Base-by-base conservation (phyloP, 2,797 vertebrate genomes). In the Falco naumanni region DNA sequence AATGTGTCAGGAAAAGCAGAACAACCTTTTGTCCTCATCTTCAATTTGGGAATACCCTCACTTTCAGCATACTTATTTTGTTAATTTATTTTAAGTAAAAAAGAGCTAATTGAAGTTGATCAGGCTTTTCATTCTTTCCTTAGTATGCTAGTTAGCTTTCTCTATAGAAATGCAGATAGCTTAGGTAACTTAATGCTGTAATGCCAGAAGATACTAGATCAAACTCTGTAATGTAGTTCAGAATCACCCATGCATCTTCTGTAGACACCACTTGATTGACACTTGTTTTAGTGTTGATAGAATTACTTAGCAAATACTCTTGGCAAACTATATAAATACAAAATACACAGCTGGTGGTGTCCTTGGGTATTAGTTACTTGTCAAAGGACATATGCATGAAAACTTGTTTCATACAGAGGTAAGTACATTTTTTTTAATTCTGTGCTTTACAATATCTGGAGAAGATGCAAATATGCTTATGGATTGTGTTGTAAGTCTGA, bases 141-240 rank as follows among this genome's bases (percentile, higher is more conserved):
- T 53, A 6, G 17, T 54, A 20, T 56, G 81, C 64, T 59, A 29
- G 43, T 79, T 92, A 79, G 75, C 89, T 87, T 87, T 54, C 65
- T 47, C 56, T 70, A 53, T 65, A 77, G 95, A 91, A 84, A 94
- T 87, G 78, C 77, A 91, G 83, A 79, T 78, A 65, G 66, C 66
- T 84, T 76, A 56, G 53, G 87, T 89, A 96, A 96, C 60, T 74
- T 92, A 91, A 96, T 87, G 56, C 68, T 87, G 95, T 92, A 92
- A 89, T 57, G 71, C 41, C 78, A 96, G 93, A 89, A 83, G 95
- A 92, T 33, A 56, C 48, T 53, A 37, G 84, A 66, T 80, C 51
- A 83, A 83, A 84, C 70, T 72, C 75, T 60, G 21, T 45, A 29
- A 37, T 74, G 51, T 81, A 80, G 78, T 68, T 87, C 39, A 91